A percentile compares a stretch with the other conserved stretches of the same genome.
Evolutionary conservation across 2,888 invertebrate species (phyloP).

Genomic region (Dascillus cervinus): DNA sequence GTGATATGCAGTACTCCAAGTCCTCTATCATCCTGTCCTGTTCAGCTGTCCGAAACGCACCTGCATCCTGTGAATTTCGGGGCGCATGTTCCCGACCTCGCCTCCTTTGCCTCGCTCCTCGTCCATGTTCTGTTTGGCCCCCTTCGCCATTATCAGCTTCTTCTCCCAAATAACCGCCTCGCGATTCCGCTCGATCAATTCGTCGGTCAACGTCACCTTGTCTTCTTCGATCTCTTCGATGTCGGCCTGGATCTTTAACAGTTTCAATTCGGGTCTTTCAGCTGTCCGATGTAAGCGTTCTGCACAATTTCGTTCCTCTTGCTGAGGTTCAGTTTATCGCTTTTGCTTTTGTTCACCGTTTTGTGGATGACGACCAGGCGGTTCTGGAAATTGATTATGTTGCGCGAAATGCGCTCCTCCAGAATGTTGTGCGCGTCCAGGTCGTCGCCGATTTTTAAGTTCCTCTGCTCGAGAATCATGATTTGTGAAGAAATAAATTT

Average conservation of each 20-base stretch:
- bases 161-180: constrained; percentile 76
- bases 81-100: constrained; percentile 68
- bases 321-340: constrained; percentile 47
- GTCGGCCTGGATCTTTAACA: constrained; percentile 59
- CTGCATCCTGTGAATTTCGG: constrained; percentile 81
- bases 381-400: constrained; percentile 53
- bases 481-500: constrained; percentile 45
- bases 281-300: constrained; percentile 44
- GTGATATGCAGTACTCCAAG: constrained; percentile 55
- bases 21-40: constrained; percentile 56
- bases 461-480: constrained; percentile 65
- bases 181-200: constrained; percentile 54
- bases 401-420: constrained; percentile 50
- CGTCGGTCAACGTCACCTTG: constrained; percentile 56
- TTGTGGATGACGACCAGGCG: constrained; percentile 53
- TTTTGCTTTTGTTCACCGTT: constrained; percentile 49
- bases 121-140: constrained; percentile 60
- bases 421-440: constrained; percentile 51
- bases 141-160: constrained; percentile 64
- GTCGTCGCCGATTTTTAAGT: constrained; percentile 59
- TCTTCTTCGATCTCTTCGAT: constrained; percentile 59
- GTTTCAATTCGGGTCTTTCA: constrained; percentile 58
- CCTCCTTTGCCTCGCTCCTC: constrained; percentile 58
- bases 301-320: constrained; percentile 49
- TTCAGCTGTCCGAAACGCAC: too few relatives aligned